phyloP scores from a whole-genome alignment of 92 coral and sea anemone genomes.

The Porites rus region DNA sequence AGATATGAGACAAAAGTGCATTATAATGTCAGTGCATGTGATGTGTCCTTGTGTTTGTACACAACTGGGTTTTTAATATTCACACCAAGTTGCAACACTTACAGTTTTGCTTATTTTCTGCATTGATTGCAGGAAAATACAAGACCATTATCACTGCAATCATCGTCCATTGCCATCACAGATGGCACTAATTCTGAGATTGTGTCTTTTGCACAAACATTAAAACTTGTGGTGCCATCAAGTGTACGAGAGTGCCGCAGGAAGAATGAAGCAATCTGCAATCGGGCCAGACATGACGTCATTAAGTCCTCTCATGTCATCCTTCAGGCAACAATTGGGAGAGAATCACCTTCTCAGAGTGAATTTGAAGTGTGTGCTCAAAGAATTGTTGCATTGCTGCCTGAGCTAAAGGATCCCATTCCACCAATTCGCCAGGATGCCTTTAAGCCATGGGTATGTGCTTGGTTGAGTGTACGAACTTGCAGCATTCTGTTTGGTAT shows the following conservation, averaged over 20 bases:
- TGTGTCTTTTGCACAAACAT: not conserved
- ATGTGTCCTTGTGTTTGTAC: too few species aligned
- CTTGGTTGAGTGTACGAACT: not conserved
- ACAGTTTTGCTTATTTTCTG: too few species aligned
- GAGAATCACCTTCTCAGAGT: not conserved
- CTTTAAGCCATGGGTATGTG: slow-evolving; percentile 2
- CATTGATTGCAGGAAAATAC: too few species aligned
- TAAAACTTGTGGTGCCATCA: not conserved
- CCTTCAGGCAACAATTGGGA: slow-evolving; percentile 8
- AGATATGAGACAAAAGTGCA: too few species aligned
- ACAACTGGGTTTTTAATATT: too few species aligned
- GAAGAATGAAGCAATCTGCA: not conserved
- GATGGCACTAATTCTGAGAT: too few species aligned
- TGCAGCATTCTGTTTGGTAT: not conserved
- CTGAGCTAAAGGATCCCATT: slow-evolving; percentile 13
- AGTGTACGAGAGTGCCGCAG: not conserved
- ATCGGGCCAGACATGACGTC: not conserved
- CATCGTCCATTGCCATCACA: too few species aligned
- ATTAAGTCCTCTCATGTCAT: not conserved
- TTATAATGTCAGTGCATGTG: too few species aligned
- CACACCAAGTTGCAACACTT: too few species aligned
- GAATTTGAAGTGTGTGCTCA: slow-evolving; percentile 12
- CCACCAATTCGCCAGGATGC: slow-evolving; percentile 11
- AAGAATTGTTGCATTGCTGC: not conserved
- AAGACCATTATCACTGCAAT: too few species aligned